These are phyloP conservation scores for Alosa alosa DNA, from an alignment of 2,113 vertebrate species.

Conservation along the genomic window DNA sequence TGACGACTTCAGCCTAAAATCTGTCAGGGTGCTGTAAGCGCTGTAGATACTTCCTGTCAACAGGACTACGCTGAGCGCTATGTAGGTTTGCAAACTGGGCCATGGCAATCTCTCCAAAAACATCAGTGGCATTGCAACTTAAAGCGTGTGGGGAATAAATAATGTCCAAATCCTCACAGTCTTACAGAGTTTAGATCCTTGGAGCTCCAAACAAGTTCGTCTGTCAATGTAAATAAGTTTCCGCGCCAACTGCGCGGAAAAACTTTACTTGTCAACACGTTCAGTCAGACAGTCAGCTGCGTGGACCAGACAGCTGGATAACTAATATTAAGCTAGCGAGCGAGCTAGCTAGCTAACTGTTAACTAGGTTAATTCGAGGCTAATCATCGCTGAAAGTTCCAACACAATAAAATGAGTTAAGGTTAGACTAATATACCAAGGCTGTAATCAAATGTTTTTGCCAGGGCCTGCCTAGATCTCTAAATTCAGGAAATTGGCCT, in stretches of 20 bases:
- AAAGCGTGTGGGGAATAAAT: background rate
- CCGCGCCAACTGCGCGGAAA: background rate
- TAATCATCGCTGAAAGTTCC: background rate
- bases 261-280: background rate
- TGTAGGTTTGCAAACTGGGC: constrained; percentile 22
- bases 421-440: background rate
- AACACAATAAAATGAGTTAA: background rate
- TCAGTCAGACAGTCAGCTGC: background rate
- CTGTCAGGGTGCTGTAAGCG: background rate
- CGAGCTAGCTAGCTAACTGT: constrained; percentile 2
- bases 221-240: background rate
- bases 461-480: background rate
- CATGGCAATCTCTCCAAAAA: constrained; percentile 18
- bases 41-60: background rate
- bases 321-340: background rate
- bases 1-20: constrained; percentile 3
- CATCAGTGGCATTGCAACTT: background rate
- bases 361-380: constrained; percentile 19
- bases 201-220: background rate
- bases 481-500: background rate
- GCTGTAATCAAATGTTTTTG: background rate
- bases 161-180: background rate
- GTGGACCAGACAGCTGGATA: constrained; percentile 1
- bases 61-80: constrained; percentile 10
- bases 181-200: background rate